Base-by-base conservation (phyloP, 2,113 vertebrate genomes). In the Muntiacus reevesi region DNA sequence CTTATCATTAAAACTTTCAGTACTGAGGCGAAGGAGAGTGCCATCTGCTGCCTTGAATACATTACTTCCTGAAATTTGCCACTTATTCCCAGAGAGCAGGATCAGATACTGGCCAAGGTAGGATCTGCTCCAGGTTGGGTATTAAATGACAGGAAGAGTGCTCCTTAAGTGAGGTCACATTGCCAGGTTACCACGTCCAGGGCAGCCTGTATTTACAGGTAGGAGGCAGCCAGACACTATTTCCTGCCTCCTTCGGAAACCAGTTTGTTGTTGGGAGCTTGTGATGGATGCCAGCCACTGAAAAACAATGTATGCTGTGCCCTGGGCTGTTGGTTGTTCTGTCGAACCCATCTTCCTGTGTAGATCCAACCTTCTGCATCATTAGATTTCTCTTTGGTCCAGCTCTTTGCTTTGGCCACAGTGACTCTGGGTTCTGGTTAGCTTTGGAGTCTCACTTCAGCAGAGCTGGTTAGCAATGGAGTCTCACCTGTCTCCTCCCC, bases 11-110 rank as follows among this genome's bases (percentile, higher is more conserved):
- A 95, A 95, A 52, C 13, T 7, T 84, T 83, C 33, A 45, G 6
- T 43, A 10, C 17, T 59, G 62, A 79, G 8, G 25, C 2, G 2
- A 3, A 57, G 84, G 30, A 28, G 78, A 84, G 83, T 79, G 95
- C 96, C 96, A 94, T 93, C 97, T 98, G 94, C 89, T 98, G 97
- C 85, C 17, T n/a, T 79, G 55, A 79, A 88, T 93, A 67, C 6
- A 50, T 62, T 19, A 64, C 78, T 97, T 95, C 23, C 36, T 60
- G 57, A 36, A 86, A 47, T 93, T 87, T 91, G 30, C 67, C 45
- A 7, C 57, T 79, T 84, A 36, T 85, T 88, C 50, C 67, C 5
- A 23, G 82, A 83, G 36, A 79, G 12, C 0, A 17, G 33, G 54
- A 50, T 2, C 28, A 45, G n/a, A 45, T 91, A 28, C 27, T 3